Conservation (phyloP, 2,797 vertebrate genomes). For the Spheniscus humboldti region DNA sequence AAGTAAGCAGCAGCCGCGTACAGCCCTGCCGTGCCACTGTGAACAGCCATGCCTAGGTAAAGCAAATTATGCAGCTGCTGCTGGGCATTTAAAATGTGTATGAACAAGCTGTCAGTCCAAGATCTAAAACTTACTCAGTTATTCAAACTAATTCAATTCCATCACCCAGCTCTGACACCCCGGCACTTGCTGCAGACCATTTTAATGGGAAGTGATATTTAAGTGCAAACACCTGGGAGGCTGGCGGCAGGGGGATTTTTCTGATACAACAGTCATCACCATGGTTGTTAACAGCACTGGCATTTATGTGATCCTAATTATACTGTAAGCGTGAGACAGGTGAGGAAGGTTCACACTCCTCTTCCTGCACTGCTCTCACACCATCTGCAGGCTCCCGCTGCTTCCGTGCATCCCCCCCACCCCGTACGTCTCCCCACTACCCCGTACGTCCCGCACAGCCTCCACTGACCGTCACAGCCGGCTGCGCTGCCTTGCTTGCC, state of each 20-base stretch:
- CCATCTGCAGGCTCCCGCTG: accelerated
- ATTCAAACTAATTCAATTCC: constrained; percentile 52
- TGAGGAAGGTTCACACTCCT: neutral
- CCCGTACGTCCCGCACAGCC: accelerated
- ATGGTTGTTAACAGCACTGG: constrained; percentile 24
- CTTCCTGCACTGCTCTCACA: neutral
- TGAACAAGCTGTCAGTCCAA: constrained; percentile 27
- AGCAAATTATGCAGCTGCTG: constrained; percentile 15
- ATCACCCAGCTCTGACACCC: constrained; percentile 20
- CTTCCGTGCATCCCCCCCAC: too few species aligned
- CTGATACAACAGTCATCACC: constrained; percentile 24
- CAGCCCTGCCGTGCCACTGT: accelerated
- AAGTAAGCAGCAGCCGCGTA: neutral
- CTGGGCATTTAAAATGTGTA: constrained; percentile 38
- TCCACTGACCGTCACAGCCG: accelerated
- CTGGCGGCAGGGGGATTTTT: neutral
- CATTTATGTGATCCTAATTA: constrained; percentile 42
- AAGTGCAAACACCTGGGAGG: constrained; percentile 35
- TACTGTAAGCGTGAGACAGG: neutral
- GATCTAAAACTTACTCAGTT: constrained; percentile 48
- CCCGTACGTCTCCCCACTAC: accelerated
- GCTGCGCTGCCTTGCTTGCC: neutral
- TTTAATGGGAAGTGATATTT: constrained; percentile 36
- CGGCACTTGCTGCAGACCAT: neutral
- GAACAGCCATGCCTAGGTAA: neutral